Evolutionary conservation across 2,888 invertebrate species (phyloP).

Genomic region (Micoletzkya japonica): DNA sequence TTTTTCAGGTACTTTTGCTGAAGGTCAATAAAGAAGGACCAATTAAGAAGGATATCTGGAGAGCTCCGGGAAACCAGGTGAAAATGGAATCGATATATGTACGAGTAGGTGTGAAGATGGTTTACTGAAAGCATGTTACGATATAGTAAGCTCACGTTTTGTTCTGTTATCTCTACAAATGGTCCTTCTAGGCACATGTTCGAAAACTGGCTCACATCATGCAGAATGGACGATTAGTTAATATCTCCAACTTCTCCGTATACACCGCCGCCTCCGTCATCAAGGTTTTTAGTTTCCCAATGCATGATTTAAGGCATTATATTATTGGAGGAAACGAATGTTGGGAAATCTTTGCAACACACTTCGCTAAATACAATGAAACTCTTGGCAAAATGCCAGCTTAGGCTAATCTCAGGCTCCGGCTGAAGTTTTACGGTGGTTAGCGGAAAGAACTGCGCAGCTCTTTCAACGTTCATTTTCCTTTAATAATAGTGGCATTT

Average conservation of each 20-base stretch:
- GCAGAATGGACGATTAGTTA: conserved; percentile 64
- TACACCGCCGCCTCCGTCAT: conserved; percentile 97
- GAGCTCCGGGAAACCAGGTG: conserved; percentile 91
- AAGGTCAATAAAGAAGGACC: conserved; percentile 94
- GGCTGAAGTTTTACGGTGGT: too few relatives aligned
- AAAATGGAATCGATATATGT: too few relatives aligned
- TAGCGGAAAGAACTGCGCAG: too few relatives aligned
- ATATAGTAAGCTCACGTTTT: background rate
- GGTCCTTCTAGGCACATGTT: conserved; percentile 70
- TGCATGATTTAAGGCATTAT: background rate
- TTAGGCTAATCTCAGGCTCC: too few relatives aligned
- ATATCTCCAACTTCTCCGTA: conserved; percentile 80
- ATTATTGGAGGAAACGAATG: background rate
- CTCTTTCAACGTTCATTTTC: too few relatives aligned
- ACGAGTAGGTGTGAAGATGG: conserved; percentile 29
- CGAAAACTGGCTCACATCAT: conserved; percentile 62
- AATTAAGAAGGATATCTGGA: conserved; percentile 86
- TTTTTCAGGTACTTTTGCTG: conserved; percentile 73
- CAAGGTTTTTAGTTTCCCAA: conserved; percentile 70
- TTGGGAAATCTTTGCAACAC: too few relatives aligned
- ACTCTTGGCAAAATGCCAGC: too few relatives aligned
- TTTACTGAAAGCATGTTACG: background rate
- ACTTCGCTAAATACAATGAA: background rate
- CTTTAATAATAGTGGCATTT: too few relatives aligned
- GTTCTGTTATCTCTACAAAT: background rate